Percentiles rank a stretch among this genome's conserved stretches.
These are phyloP conservation scores for Hyaena hyaena DNA, from an alignment of 2,113 vertebrate genomes.

Conservation along the genomic window DNA sequence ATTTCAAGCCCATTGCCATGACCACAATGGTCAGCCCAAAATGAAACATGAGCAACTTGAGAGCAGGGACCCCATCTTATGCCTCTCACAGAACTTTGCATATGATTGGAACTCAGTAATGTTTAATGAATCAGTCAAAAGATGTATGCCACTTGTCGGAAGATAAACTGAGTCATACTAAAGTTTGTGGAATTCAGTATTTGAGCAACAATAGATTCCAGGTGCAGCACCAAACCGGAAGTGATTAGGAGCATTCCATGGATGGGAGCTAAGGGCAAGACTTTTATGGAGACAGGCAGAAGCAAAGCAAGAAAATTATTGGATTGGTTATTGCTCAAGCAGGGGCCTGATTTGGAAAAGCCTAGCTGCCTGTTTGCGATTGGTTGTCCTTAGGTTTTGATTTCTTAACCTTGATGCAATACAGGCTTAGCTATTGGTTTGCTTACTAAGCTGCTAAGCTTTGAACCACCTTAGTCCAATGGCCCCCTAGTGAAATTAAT, in stretches of 20 bases:
- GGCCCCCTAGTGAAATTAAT: background rate
- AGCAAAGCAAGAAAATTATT: background rate
- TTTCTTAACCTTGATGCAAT: background rate
- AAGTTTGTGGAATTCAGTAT: background rate
- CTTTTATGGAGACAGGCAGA: background rate
- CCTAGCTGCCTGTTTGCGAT: background rate
- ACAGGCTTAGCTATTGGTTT: background rate
- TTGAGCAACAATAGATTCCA: background rate
- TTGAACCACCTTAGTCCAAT: background rate
- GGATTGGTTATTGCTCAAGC: background rate
- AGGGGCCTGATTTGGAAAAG: background rate
- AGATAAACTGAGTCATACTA: background rate
- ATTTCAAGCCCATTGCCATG: background rate
- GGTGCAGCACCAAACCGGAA: background rate
- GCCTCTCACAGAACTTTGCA: background rate
- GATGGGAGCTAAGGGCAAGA: background rate
- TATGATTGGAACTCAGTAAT: background rate
- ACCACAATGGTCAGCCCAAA: background rate
- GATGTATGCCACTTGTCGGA: background rate
- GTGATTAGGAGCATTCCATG: background rate
- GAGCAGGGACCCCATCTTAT: background rate
- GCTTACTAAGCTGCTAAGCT: background rate
- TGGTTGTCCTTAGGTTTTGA: background rate
- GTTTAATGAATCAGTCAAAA: background rate
- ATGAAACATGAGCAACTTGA: background rate